Conservation (phyloP, 2,797 vertebrate species). For the Phyllotis vaccarum region DNA sequence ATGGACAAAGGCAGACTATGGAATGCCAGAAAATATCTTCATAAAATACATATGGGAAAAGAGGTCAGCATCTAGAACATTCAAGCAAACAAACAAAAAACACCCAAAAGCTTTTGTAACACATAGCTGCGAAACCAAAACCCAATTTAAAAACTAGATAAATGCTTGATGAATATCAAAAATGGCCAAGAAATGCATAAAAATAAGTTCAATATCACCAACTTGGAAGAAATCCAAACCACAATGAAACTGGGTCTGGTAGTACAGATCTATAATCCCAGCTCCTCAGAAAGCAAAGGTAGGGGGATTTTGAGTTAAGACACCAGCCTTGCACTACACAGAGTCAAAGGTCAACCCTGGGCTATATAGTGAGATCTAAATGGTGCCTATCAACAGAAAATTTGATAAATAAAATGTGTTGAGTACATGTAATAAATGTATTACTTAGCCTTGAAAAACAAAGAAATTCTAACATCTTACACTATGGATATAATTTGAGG, state of each 20-base stretch:
- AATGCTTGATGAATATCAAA: neutral
- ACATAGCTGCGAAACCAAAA: neutral
- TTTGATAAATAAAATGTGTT: neutral
- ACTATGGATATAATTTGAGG: conserved; percentile 27
- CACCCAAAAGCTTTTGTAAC: neutral
- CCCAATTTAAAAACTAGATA: neutral
- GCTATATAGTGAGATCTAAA: neutral
- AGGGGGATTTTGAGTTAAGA: neutral
- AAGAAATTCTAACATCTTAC: conserved; percentile 18
- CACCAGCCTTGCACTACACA: neutral
- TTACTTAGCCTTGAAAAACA: conserved; percentile 40
- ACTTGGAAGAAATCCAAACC: conserved; percentile 47
- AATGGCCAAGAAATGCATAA: conserved; percentile 29
- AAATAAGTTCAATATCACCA: conserved; percentile 51
- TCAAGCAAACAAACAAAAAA: too few species aligned
- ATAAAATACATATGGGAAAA: neutral
- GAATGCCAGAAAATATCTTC: conserved; percentile 55
- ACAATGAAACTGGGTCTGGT: neutral
- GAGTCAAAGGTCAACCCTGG: neutral
- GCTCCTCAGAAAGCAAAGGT: neutral
- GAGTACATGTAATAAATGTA: neutral
- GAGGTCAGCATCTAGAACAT: neutral
- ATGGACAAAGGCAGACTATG: neutral
- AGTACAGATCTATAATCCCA: neutral
- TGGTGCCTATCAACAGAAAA: neutral